Base-by-base conservation (phyloP, 92 coral and sea anemone species). In the Phenganax subtilis region DNA sequence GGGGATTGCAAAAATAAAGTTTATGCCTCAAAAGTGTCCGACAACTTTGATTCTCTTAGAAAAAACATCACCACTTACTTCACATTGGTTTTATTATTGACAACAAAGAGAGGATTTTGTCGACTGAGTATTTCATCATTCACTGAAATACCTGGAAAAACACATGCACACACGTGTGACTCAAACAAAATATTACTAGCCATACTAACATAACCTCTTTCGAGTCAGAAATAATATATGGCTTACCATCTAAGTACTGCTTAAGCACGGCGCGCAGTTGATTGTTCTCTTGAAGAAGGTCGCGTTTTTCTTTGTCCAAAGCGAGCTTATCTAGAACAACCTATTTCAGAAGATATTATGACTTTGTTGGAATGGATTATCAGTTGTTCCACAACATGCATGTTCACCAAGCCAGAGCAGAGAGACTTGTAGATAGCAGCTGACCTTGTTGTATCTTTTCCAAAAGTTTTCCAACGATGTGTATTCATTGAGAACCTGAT, bases 71-170 rank as follows among this genome's bases (percentile, higher is more conserved):
- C 14, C 60, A 89, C 97, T 89, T 85, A 96, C 99, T 90, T 88
- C 85, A 96, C 99, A 71, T 96, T 96, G n/a, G 99, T 96, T 86
- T 96, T 96, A 86, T 91, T 96, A 77, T 96, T 96, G 80, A 96
- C 97, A 76, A 96, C 93, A 85, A 96, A 96, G 59, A 96, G 90
- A 12, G 99, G 99, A 80, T 96, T 96, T 83, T 92, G 90, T 51
- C 89, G 89, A 76, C 93, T 96, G 74, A 96, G 89, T 12, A 96
- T 96, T 82, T 96, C 99, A 70, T 96, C 99, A 54, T 92, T 96
- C 31, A 96, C 99, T 8, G 97, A 96, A 82, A 94, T 94, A 71
- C 98, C 98, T 93, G 85, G 37, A 84, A 77, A 88, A 4, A 82
- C 54, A 25, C 69, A 52, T 72, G 15, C 14, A 44, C 25, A 20